phyloP scores from a whole-genome alignment of 2,797 vertebrate genomes.

The Falco rusticolus region DNA sequence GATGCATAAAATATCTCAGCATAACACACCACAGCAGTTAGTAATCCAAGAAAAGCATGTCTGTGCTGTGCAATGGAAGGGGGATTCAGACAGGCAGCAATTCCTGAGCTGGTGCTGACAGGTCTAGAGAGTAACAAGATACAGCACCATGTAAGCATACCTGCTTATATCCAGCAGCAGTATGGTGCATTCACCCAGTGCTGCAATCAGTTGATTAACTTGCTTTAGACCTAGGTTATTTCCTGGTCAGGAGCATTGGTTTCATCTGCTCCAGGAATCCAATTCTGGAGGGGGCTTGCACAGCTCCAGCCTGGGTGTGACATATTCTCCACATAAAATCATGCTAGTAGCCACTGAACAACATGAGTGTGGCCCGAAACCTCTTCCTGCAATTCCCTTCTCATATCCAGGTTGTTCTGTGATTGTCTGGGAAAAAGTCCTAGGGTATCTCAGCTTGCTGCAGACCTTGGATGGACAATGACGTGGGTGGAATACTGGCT shows the following conservation, averaged over 20 bases:
- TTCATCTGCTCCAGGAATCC: neutral
- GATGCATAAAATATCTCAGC: neutral
- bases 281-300: fast-evolving
- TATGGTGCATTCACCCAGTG: neutral
- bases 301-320: neutral
- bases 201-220: neutral
- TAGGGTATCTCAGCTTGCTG: neutral
- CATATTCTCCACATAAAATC: neutral
- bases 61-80: neutral
- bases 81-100: neutral
- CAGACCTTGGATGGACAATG: neutral
- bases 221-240: neutral
- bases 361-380: neutral
- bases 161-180: neutral
- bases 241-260: neutral
- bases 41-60: neutral
- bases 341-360: neutral
- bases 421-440: neutral
- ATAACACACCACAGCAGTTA: neutral
- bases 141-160: too few relatives aligned
- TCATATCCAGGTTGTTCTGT: neutral
- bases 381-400: neutral
- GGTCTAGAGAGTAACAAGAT: neutral
- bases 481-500: neutral
- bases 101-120: neutral